Evolutionary conservation across 2,113 vertebrate species (phyloP).

Genomic region (Chauna torquata): DNA sequence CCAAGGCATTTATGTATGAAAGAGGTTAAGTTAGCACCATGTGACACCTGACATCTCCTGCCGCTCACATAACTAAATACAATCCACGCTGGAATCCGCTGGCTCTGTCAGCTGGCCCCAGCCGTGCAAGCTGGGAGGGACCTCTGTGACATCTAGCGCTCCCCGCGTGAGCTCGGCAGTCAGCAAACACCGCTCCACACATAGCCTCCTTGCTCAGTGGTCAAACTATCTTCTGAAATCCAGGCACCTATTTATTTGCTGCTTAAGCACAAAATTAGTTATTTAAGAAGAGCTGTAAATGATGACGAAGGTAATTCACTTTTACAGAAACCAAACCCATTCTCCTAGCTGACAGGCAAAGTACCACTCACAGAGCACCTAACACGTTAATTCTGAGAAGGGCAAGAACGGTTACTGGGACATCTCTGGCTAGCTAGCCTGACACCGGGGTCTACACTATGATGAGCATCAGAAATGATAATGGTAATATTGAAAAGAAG

Average conservation of each 20-base stretch:
- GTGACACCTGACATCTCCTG: neutral
- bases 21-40: no score
- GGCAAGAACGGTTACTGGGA: no score
- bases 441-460: neutral
- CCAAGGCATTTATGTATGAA: neutral
- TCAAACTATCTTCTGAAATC: neutral
- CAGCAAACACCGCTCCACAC: neutral
- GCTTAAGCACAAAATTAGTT: neutral
- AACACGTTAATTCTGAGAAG: neutral
- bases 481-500: neutral
- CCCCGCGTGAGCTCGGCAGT: neutral
- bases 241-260: neutral
- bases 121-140: fast-evolving
- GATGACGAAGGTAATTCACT: neutral
- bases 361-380: neutral
- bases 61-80: fast-evolving
- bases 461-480: neutral
- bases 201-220: fast-evolving
- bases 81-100: neutral
- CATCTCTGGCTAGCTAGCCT: neutral
- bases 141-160: neutral
- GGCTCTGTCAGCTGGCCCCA: neutral
- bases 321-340: neutral
- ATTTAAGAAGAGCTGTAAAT: neutral
- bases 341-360: neutral